Base-by-base conservation (phyloP, 1,140 invertebrate genomes). In the Eubasilissa regina region DNA sequence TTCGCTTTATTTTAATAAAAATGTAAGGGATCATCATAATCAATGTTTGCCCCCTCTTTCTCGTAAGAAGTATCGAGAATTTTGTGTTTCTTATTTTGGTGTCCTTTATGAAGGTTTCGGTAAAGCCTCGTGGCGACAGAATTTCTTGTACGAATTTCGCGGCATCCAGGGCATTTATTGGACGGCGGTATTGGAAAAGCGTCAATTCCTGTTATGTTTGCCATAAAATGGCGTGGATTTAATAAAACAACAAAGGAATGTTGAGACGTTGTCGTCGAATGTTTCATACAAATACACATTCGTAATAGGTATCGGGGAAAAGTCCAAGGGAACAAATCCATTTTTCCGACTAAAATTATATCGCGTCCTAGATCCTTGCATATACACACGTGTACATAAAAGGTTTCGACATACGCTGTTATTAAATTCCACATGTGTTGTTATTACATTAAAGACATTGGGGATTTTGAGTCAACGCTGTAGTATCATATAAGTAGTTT, bases 181-280 rank as follows among this genome's bases (percentile, higher is more conserved):
- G 72, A 53, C 58, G 56, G n/a, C 74, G 43, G 21, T 76, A 76
- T 76, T 64, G 74, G 74, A 76, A 76, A 74, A 76, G 62, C 21
- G 74, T 76, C 74, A 62, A 62, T 76, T 43, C 56, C n/a, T 62
- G 56, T 76, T 60, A 62, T 21, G 58, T 64, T 19, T 53, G 68
- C 68, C 13, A 53, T 60, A 64, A 76, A 64, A 25, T 64, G 58
- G 21, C 74, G 56, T 15, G 48, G 74, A 76, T 76, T 60, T 60
- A 76, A 76, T 76, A 76, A 76, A 62, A 64, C 56, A 60, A 47
- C 11, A 15, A 13, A 45, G 44, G 55, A 76, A 76, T 62, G 74
- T 51, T 64, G 55, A 53, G 53, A 25, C 19, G n/a, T 53, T 73
- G 19, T 25, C 68, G 48, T 8, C 8, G 11, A 53, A 13, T 13